Base-by-base conservation (phyloP, 2,888 invertebrate genomes). In the Escarpia spicata region DNA sequence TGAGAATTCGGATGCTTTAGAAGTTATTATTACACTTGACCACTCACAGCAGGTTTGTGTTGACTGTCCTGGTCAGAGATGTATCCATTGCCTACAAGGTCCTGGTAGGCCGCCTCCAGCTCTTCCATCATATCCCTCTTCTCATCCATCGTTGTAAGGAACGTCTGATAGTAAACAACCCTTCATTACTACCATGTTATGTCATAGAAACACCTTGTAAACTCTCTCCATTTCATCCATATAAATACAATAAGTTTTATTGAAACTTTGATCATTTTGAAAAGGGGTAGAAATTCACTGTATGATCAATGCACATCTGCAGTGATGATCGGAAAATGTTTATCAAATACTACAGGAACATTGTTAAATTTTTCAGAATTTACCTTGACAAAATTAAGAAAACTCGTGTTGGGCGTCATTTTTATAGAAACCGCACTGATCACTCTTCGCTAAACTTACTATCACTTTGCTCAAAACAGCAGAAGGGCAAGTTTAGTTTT, bases 71-170 rank as follows among this genome's bases (percentile, higher is more conserved):
- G 97, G 94, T 99, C 98, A 0, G 98, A 97, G 0, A 98, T 98
- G 95, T 98, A 98, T 0, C 99, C 99, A 93, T 98, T 98, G 94
- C 98, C 98, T 0, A 98, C 98, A 90, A 99, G 97, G 52, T 97
- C 97, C 95, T 98, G 98, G 0, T 98, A 98, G 94, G 96, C 96
- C 6, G 95, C 95, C 92, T 96, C 96, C 3, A 97, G 94, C 92
- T 96, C 96, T 52, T 95, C 95, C 92, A 96, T 93, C 93, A 96
- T 96, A 43, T 95, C 95, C 94, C 96, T 95, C 92, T 94, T 94
- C 45, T 93, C 93, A 89, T 92, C 91, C 37, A 75, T 6, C 3
- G 26, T 75, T 19, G 75, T 75, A 6, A 75, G 75, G 75, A 75
- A 75, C 0, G 75, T n/a, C 75, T 75, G 75, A 26, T n/a, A 3